phyloP scores from a whole-genome alignment of 2,113 vertebrate species.

The Oreochromis spilurus region DNA sequence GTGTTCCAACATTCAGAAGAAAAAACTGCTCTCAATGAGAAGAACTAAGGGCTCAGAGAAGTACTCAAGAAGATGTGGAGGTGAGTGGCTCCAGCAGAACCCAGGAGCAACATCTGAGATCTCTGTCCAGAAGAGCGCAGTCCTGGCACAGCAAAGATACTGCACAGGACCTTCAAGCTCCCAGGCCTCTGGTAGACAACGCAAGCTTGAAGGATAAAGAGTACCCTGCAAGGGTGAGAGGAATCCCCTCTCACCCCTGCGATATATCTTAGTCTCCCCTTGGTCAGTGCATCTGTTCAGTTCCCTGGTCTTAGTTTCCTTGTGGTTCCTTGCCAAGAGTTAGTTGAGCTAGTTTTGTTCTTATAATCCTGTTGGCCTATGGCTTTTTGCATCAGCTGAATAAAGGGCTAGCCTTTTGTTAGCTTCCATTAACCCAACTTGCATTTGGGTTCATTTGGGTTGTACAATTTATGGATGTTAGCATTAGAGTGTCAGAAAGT shows the following conservation, averaged over 20 bases:
- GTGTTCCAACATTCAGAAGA: background rate
- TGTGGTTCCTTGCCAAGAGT: background rate
- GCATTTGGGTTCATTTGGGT: background rate
- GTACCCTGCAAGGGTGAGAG: background rate
- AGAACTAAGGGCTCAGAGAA: background rate
- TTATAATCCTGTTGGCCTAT: background rate
- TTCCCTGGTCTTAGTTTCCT: background rate
- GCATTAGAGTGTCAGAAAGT: background rate
- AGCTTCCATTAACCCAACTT: background rate
- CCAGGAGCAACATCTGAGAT: background rate
- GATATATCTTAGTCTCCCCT: background rate
- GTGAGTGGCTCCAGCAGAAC: background rate
- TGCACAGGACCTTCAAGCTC: background rate
- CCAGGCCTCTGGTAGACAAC: background rate
- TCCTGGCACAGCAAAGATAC: background rate
- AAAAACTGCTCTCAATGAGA: background rate
- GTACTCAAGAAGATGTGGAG: background rate
- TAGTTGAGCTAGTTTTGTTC: background rate
- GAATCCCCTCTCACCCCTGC: background rate
- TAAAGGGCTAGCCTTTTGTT: background rate
- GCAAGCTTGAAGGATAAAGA: background rate
- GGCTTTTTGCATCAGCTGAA: background rate
- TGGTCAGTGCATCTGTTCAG: background rate
- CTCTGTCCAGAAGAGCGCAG: background rate
- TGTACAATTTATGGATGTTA: background rate